Evolutionary conservation across 2,113 vertebrate species (phyloP), one percentile per base, ranked within the genome.

Genomic region (Nyctereutes procyonoides): DNA sequence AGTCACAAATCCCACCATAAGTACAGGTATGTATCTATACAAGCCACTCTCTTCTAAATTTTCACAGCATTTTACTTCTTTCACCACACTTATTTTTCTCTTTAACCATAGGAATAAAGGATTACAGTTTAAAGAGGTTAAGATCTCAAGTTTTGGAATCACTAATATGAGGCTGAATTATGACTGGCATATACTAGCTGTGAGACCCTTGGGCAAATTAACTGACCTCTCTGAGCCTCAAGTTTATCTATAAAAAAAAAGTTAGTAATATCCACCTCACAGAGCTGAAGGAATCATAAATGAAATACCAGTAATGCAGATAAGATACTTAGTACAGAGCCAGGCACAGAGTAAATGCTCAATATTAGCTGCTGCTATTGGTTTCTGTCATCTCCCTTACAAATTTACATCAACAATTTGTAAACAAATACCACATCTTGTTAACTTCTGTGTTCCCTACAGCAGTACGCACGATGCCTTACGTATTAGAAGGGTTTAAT

Each of bases 201-300:
- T 95, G 56, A 84, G 53, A 83, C 9, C 2, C n/a, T 3, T 93
- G 19, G 69, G 73, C 62, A 96, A 93, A 85, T 86, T 81, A 81
- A 91, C 1, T 84, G 65, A 91, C 19, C 9, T 83, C 62, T 95
- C 55, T 79, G 67, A 48, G 32, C 56, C 32, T 63, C 32, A 86
- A 86, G 85, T 69, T 79, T 32, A 77, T 73, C 35, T 93, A 19
- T 48, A 85, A 97, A 96, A 94, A 71, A 96, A 94, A 71, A 20
- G 24, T 83, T 67, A 71, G 48, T 88, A 60, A 88, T 67, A 91
- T 12, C 38, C 48, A 87, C 19, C 76, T 69, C 28, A n/a, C 14
- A 62, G 32, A n/a, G 17, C 91, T 71, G 26, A 67, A 89, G 67
- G 24, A 85, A 88, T 77, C n/a, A 88, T 48, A 83, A 82, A 84